Percentiles rank a stretch among this genome's conserved stretches.
Conservation (phyloP, 2,888 invertebrate species). For the Cephus runcator region DNA sequence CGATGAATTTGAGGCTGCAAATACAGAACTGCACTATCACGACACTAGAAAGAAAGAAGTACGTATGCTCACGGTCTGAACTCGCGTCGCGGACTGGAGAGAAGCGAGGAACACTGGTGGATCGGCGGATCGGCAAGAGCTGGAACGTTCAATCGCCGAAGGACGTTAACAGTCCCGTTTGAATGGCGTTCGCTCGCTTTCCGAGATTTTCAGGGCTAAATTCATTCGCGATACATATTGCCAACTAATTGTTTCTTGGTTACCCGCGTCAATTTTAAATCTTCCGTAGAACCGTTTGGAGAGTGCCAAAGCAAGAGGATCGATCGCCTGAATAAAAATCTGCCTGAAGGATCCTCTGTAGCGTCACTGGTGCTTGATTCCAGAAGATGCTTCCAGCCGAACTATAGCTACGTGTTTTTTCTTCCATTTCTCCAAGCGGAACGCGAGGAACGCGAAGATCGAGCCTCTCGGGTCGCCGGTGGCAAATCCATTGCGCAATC, state of each 20-base stretch:
- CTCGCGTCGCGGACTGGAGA: constrained; percentile 35
- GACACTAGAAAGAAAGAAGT: not conserved
- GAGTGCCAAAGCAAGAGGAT: not conserved
- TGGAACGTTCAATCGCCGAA: constrained; percentile 25
- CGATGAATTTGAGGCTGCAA: not conserved
- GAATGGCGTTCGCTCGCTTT: not conserved
- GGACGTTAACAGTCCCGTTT: constrained; percentile 30
- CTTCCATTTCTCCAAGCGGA: not conserved
- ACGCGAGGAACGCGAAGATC: not conserved
- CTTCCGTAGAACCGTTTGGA: not conserved
- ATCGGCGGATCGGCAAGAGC: constrained; percentile 12
- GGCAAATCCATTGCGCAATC: not conserved
- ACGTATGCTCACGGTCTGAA: constrained; percentile 30
- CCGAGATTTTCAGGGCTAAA: not conserved
- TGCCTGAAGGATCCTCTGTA: not conserved
- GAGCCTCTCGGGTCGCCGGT: not conserved
- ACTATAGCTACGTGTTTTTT: not conserved
- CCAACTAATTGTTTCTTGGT: not conserved
- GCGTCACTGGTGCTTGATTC: not conserved
- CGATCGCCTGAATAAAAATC: not conserved
- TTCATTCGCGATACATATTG: not conserved
- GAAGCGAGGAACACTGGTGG: constrained; percentile 20
- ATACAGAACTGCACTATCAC: not conserved
- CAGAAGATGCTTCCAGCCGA: not conserved
- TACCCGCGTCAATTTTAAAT: not conserved